Conservation (phyloP, 2,888 invertebrate genomes). For the Drosophila melanosoma region DNA sequence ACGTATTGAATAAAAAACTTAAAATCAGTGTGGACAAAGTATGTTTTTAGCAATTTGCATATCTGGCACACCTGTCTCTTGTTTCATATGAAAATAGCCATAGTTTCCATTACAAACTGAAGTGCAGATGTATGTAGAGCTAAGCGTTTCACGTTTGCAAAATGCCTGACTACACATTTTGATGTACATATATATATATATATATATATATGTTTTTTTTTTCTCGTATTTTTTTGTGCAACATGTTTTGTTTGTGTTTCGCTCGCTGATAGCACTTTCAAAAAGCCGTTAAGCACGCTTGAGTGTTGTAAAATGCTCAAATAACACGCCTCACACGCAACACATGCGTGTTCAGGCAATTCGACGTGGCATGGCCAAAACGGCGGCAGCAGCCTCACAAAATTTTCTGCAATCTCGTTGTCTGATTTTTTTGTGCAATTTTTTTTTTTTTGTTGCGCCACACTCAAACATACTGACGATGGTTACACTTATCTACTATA, state of each 20-base stretch:
- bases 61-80: constrained; percentile 16
- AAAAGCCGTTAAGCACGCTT: constrained; percentile 79
- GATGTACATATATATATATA: not conserved
- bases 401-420: constrained; percentile 37
- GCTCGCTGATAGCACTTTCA: constrained; percentile 67
- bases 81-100: constrained; percentile 18
- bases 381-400: constrained; percentile 37
- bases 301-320: constrained; percentile 77
- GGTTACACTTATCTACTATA: constrained; percentile 54
- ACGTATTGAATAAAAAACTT: not conserved
- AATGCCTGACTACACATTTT: constrained; percentile 35
- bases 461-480: constrained; percentile 22
- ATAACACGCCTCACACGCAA: constrained; percentile 74
- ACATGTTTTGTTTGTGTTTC: constrained; percentile 21
- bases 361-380: constrained; percentile 75
- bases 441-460: constrained; percentile 24
- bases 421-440: constrained; percentile 36
- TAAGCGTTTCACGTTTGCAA: constrained; percentile 57
- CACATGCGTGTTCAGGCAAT: constrained; percentile 71
- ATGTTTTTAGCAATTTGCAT: constrained; percentile 33
- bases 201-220: not conserved
- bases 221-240: constrained; percentile 18
- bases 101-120: constrained; percentile 22
- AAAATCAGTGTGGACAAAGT: not conserved
- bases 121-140: constrained; percentile 35